Percentiles rank a stretch among this genome's conserved stretches.
These are phyloP conservation scores for Eidolon dupreanum DNA, from an alignment of 2,797 vertebrate species.

Conservation along the genomic window DNA sequence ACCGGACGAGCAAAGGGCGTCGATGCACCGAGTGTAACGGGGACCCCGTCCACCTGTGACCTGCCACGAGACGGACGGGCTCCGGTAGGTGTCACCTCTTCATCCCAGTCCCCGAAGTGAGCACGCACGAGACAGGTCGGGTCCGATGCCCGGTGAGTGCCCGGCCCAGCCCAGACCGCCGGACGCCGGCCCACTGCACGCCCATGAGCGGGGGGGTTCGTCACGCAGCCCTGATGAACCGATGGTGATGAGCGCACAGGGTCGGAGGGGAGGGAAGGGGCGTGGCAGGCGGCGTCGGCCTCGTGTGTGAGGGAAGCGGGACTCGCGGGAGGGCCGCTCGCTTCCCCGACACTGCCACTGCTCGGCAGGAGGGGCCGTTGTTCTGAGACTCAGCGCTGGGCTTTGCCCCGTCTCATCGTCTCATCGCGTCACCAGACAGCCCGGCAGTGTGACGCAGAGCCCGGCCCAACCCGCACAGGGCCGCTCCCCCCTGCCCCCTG, in stretches of 20 bases:
- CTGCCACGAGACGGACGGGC: not conserved
- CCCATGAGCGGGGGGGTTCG: no score
- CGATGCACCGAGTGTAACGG: not conserved
- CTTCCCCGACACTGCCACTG: no score
- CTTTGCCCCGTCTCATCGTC: not conserved
- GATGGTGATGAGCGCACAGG: not conserved
- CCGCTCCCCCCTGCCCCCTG: not conserved
- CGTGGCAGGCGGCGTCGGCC: no score
- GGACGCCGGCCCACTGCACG: no score
- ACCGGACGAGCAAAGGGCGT: not conserved
- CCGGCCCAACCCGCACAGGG: not conserved
- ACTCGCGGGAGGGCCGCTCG: not conserved
- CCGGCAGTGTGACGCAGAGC: not conserved
- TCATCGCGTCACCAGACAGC: not conserved
- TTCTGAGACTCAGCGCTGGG: not conserved
- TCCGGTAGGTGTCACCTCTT: not conserved
- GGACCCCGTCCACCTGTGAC: rapidly evolving
- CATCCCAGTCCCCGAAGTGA: not conserved
- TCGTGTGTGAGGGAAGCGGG: no score
- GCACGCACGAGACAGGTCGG: no score
- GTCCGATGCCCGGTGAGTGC: not conserved
- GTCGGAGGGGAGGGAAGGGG: not conserved
- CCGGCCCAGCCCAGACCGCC: no score
- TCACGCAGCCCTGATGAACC: not conserved
- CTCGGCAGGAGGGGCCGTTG: no score